Evolutionary conservation across 2,113 vertebrate species (phyloP), one percentile per base, ranked within the genome.

Genomic region (Rhinogobius similis): DNA sequence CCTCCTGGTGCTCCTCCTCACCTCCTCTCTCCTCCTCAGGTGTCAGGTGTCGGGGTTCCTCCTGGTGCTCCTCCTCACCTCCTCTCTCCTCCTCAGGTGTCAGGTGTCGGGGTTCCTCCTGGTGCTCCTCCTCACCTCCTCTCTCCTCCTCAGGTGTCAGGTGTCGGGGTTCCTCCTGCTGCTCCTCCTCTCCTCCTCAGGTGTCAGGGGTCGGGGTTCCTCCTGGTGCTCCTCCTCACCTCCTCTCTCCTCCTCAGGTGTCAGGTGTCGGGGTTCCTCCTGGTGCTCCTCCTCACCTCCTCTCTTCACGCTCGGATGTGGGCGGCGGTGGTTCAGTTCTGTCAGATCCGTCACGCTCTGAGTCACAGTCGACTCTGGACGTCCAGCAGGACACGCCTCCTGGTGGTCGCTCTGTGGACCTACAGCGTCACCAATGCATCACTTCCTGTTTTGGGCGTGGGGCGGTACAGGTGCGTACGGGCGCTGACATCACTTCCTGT

Each of bases 321-420:
- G 91, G 68, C 78, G n/a, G 83, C 92, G 0, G 26, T 93, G 0
- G 84, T 89, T 77, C 92, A 87, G 81, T 94, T 92, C 82, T 78
- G 79, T 0, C 91, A 93, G 81, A 87, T 94, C 77, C 88, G 91
- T 76, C 92, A 93, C 0, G 90, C 92, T 13, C 90, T 93, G 10
- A 91, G 81, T 63, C 91, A 92, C 68, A 7, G 83, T 24, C 55
- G 75, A 24, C 68, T 93, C 5, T 92, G 93, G 84, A 92, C 91
- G 0, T 65, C 68, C 0, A 9, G 56, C 3, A 79, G 92, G 29
- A 82, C 83, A 23, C 78, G 72, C 50, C 58, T 48, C 0, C 83
- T 85, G 13, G 82, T 93, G 50, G 58, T 67, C 0, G 11, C 84
- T 32, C 38, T 93, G 61, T 93, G 93, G 93, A 14, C 76, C 2